phyloP scores from a whole-genome alignment of 2,797 vertebrate species.

The Taenioides sp. region DNA sequence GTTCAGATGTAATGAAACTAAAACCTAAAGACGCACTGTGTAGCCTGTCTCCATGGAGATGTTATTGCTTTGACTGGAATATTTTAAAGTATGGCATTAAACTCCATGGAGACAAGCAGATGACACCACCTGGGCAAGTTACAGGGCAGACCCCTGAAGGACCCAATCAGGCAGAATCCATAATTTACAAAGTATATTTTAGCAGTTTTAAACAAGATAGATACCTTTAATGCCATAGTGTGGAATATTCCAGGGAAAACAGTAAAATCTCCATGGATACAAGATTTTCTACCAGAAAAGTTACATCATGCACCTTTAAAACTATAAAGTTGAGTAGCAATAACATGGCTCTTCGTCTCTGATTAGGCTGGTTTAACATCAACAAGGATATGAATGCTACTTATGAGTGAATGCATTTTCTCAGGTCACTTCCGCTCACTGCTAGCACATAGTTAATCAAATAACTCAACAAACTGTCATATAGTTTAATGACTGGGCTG shows the following conservation, averaged over 20 bases:
- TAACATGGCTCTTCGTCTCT: slow-evolving; percentile 57
- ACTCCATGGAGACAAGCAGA: too few relatives aligned
- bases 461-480: slow-evolving; percentile 16
- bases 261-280: too few relatives aligned
- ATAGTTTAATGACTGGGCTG: slow-evolving; percentile 13
- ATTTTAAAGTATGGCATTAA: not conserved
- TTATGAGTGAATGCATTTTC: slow-evolving; percentile 23
- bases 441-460: slow-evolving; percentile 2
- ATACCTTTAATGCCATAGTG: too few relatives aligned
- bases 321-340: slow-evolving; percentile 43
- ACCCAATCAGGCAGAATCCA: too few relatives aligned
- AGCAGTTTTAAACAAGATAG: too few relatives aligned
- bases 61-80: not conserved
- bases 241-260: too few relatives aligned
- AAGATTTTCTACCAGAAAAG: not conserved
- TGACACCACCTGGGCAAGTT: too few relatives aligned
- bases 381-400: slow-evolving; percentile 22
- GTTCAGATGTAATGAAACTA: not conserved
- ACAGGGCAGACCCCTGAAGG: too few relatives aligned
- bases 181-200: too few relatives aligned
- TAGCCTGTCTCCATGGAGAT: not conserved
- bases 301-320: not conserved
- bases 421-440: not conserved
- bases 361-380: slow-evolving; percentile 65
- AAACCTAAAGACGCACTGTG: not conserved